Evolutionary conservation across 2,797 vertebrate genomes (phyloP), one percentile per base, ranked within the genome.

Genomic region (Galagoides demidoff): DNA sequence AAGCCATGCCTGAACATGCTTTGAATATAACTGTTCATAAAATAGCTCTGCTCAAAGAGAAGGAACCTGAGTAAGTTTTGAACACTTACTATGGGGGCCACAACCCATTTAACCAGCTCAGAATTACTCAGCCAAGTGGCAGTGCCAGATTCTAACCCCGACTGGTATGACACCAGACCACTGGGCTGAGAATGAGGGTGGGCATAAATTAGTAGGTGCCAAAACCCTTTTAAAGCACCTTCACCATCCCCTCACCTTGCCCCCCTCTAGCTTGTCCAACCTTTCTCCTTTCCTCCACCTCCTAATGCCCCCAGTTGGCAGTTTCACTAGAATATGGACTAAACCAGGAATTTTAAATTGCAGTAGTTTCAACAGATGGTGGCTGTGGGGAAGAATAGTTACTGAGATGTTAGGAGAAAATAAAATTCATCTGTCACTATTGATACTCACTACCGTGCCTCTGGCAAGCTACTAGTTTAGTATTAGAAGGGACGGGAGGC

Each of bases 291-390:
- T 63, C 12, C 29, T 27, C 5, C 7, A 2, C 37, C 57, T 34
- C 31, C 45, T 34, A 0, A 13, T 1, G 19, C 10, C 49, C 9
- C 63, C 3, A 4, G 31, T 1, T 61, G 64, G 17, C 16, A 14
- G 8, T 2, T 37, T 74, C 68, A 8, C 43, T 43, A 22, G 34
- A 61, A 64, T 17, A 27, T 0, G 23, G 25, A 19, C 27, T 31
- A 63, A 57, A 11, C 17, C 4, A 31, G 55, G 81, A 37, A 34
- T n/a, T 83, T 73, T 9, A n/a, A 13, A 43, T 13, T 39, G 63
- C 70, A 43, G 57, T 7, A 19, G 31, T 76, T 63, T 86, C 77
- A 29, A 3, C 16, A 59, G 43, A 3, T 25, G 13, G 16, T 70
- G 39, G 2, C 5, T 2, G 17, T 61, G 6, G 22, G 49, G 1